Base-by-base conservation (phyloP, 1,140 invertebrate genomes). In the Magallana ariakensis region DNA sequence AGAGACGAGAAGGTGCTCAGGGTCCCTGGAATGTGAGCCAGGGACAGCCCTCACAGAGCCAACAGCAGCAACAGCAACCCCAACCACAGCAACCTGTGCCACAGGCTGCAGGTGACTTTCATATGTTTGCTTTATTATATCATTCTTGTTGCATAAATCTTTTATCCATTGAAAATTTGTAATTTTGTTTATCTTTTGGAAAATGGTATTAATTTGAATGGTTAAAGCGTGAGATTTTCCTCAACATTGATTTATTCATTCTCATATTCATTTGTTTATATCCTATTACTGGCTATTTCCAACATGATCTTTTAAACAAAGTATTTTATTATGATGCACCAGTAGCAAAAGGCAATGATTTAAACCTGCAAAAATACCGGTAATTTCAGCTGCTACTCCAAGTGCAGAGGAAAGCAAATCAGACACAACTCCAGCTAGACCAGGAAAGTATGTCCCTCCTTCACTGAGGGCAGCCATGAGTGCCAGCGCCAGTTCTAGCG, bases 401-500 rank as follows among this genome's bases (percentile, higher is more conserved):
- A 81, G 82, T 56, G 87, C 85, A 1, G 80, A 82, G 80, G 80
- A 82, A 22, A 54, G 46, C 33, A 82, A 82, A 82, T 54, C 46
- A 87, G 89, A 60, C 83, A 84, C 70, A 56, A 83, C 85, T 56
- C 84, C 87, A 1, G 85, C 89, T 85, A 85, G 66, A 2, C 75
- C 89, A 19, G 87, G 85, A 2, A 92, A 92, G 83, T 93, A 93
- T 87, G 89, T 93, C 0, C 92, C 92, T 11, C 92, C 92, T 54
- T 87, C 84, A 26, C 66, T 86, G 56, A 85, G 91, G 26, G 86
- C 81, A 10, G 86, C 85, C 4, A 81, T 80, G 22, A 26, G 83
- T 55, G 57, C 70, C 54, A 85, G 85, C 16, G 13, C 81, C 16
- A 80, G 86, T 53, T 60, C 58, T 13, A 33, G 60, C 13, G 19